These are phyloP conservation scores for Pseudopipra pipra DNA, from an alignment of 2,113 vertebrate genomes.

Conservation along the genomic window DNA sequence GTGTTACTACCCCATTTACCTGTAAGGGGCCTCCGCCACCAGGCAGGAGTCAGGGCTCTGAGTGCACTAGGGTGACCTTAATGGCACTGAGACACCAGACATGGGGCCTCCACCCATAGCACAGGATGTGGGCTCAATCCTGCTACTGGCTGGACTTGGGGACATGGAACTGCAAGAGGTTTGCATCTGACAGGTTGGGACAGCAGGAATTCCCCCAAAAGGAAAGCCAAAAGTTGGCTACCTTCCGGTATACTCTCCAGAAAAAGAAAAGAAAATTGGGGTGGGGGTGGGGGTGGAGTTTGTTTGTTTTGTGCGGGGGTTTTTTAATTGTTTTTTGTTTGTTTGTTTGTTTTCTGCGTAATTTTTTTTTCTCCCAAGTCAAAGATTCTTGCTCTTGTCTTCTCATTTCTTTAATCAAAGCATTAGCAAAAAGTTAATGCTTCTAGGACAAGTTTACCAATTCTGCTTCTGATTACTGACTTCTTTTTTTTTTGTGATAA, in stretches of 20 bases:
- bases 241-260: not conserved
- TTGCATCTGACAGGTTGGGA: not conserved
- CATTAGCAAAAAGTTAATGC: not conserved
- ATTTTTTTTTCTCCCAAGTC: not conserved
- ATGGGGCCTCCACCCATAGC: not conserved
- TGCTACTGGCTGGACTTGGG: not conserved
- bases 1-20: not conserved
- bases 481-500: not conserved
- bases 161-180: not conserved
- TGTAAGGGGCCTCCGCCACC: not conserved
- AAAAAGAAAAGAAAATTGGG: not conserved
- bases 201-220: not conserved
- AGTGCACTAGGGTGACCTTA: not conserved
- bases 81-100: not conserved
- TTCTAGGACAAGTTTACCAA: not conserved
- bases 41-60: not conserved
- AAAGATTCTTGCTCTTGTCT: not conserved
- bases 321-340: not conserved
- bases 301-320: not conserved
- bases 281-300: no score
- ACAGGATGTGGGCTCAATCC: not conserved
- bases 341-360: not conserved
- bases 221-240: not conserved
- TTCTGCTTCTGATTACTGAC: not conserved
- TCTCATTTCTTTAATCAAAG: not conserved